Evolutionary conservation across 2,797 vertebrate species (phyloP).

Genomic region (Xiphorhynchus erythropygius): DNA sequence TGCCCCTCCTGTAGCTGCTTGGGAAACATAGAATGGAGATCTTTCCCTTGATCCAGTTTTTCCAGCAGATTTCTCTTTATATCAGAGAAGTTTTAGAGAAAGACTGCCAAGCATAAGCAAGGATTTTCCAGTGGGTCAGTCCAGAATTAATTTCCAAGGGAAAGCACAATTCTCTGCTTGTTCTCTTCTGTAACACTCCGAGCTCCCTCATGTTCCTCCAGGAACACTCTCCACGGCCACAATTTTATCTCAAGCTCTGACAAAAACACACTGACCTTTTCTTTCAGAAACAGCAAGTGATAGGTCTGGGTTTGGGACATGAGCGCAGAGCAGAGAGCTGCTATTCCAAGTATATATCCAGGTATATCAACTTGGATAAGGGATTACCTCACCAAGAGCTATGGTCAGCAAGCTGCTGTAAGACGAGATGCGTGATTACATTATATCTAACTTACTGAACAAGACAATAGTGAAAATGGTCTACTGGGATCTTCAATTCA

Average conservation of each 20-base stretch:
- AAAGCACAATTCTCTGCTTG: neutral
- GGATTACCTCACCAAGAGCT: neutral
- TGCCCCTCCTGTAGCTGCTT: neutral
- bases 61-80: neutral
- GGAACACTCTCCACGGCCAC: neutral
- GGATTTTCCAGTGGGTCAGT: neutral
- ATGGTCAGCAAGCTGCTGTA: neutral
- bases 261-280: neutral
- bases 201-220: neutral
- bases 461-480: neutral
- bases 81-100: neutral
- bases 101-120: neutral
- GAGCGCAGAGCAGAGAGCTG: neutral
- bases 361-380: neutral
- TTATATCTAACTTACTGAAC: neutral
- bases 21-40: neutral
- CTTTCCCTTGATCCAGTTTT: neutral
- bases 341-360: neutral
- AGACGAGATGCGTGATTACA: neutral
- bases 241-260: neutral
- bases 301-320: neutral
- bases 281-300: neutral
- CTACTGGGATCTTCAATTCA: neutral
- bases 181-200: neutral
- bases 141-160: neutral